Evolutionary conservation across 2,113 vertebrate genomes (phyloP).

Genomic region (Pristiophorus japonicus): DNA sequence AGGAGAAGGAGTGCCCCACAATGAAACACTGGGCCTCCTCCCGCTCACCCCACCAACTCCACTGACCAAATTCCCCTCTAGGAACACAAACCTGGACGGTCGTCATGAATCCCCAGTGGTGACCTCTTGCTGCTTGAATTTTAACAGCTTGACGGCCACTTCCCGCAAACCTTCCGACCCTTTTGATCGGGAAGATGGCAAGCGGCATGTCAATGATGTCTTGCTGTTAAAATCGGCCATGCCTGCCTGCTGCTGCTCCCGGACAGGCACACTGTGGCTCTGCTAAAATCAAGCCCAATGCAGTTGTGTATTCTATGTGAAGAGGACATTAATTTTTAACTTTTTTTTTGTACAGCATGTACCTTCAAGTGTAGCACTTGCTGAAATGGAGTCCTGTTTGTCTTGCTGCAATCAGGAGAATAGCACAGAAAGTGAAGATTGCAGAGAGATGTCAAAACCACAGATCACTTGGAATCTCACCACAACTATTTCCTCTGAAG

Average conservation of each 20-base stretch:
- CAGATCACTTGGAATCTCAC: conserved; percentile 11
- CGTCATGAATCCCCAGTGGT: not conserved
- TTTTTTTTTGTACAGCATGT: not conserved
- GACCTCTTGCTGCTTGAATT: not conserved
- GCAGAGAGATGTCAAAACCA: conserved; percentile 9
- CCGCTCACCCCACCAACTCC: no score
- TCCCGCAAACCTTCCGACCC: not conserved
- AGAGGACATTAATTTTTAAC: not conserved
- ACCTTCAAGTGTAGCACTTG: not conserved
- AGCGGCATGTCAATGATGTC: not conserved
- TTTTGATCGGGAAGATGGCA: not conserved
- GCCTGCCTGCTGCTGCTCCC: not conserved
- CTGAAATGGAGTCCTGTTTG: not conserved
- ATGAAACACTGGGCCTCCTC: not conserved
- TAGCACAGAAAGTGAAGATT: not conserved
- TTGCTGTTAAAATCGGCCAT: not conserved
- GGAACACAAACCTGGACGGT: not conserved
- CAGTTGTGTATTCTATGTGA: not conserved
- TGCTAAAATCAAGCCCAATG: not conserved
- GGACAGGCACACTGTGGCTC: not conserved
- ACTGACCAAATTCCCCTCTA: no score
- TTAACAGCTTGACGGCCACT: not conserved
- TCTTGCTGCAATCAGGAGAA: not conserved
- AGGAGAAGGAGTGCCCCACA: not conserved
- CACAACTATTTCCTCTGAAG: not conserved